Base-by-base conservation (phyloP, 2,888 invertebrate genomes). In the Drosophila emarginata region DNA sequence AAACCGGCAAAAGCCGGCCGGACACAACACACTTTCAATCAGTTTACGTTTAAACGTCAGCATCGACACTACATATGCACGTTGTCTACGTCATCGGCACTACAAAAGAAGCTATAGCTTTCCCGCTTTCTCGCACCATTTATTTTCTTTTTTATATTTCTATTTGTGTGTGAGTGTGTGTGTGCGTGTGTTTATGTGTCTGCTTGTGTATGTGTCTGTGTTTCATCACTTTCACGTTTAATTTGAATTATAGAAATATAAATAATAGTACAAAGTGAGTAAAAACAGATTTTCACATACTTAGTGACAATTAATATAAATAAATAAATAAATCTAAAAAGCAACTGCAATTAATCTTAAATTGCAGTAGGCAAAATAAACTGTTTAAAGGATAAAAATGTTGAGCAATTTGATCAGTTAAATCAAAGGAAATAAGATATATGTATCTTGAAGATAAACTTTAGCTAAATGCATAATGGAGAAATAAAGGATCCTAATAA, bases 1-100 rank as follows among this genome's bases (percentile, higher is more conserved):
- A 45, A 45, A 21, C 45, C 45, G 45, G 45, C 45, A 45, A 21
- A 45, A 45, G 45, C 45, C 45, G 45, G 45, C 45, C 45, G 45
- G 70, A 66, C 74, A 67, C 40, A 56, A 83, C 79, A 79, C 79
- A 83, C 83, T 83, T 82, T 83, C 86, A 86, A 83, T 86, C 82
- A 83, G 82, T 83, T 83, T 83, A 80, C 76, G 80, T 83, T 83
- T 74, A 65, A 83, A 67, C 82, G 86, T 80, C 82, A 80, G 61
- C 78, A 72, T 61, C 79, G 74, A 76, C 82, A 86, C 82, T 83
- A 86, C 82, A 45, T 45, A 45, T 45, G 45, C 45, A 45, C 21
- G 45, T 45, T 45, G 80, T 83, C 60, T 45, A 71, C 61, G 60
- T 18, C 21, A 60, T 64, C 26, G 59, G 18, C 45, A 45, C 45